Percentiles rank a stretch among this genome's conserved stretches.
phyloP scores from a whole-genome alignment of 1,140 invertebrate genomes.

The Procambarus virginalis region DNA sequence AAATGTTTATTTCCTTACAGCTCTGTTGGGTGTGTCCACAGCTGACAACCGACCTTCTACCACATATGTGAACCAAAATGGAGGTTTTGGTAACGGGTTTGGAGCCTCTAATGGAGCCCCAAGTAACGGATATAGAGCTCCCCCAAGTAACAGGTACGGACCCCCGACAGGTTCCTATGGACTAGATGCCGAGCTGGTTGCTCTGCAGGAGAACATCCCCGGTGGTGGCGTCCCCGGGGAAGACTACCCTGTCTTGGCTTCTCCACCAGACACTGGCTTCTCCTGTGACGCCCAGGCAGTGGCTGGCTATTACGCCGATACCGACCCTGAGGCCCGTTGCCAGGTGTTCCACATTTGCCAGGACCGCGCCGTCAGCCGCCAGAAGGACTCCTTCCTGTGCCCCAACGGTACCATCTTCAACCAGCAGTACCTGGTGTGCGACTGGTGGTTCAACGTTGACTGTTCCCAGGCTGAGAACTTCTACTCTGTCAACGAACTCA shows the following conservation, averaged over 20 bases:
- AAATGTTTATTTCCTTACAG: background rate
- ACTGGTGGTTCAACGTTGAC: conserved; percentile 51
- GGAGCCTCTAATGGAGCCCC: conserved; percentile 8
- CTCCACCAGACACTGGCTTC: conserved; percentile 23
- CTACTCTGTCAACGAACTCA: conserved; percentile 49
- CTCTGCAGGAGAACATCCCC: conserved; percentile 1
- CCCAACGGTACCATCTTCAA: conserved; percentile 48
- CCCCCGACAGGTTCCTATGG: background rate
- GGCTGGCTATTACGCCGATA: conserved; percentile 46
- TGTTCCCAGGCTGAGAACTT: conserved; percentile 30
- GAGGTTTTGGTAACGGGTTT: conserved; percentile 16
- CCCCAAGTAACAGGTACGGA: background rate
- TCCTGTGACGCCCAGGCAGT: conserved; percentile 10
- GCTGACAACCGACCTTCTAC: background rate
- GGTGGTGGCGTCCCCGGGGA: conserved; percentile 28
- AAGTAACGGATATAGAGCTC: background rate
- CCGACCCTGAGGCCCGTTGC: conserved; percentile 31
- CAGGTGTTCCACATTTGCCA: conserved; percentile 62
- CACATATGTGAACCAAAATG: conserved; percentile 1
- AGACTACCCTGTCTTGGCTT: conserved; percentile 29
- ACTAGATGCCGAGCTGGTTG: background rate
- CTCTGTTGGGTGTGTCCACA: background rate
- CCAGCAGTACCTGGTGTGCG: conserved; percentile 46
- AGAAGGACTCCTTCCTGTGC: conserved; percentile 41
- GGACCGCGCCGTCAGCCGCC: conserved; percentile 7